These are phyloP conservation scores for Danio albolineatus DNA, from an alignment of 2,797 vertebrate species.

Conservation along the genomic window DNA sequence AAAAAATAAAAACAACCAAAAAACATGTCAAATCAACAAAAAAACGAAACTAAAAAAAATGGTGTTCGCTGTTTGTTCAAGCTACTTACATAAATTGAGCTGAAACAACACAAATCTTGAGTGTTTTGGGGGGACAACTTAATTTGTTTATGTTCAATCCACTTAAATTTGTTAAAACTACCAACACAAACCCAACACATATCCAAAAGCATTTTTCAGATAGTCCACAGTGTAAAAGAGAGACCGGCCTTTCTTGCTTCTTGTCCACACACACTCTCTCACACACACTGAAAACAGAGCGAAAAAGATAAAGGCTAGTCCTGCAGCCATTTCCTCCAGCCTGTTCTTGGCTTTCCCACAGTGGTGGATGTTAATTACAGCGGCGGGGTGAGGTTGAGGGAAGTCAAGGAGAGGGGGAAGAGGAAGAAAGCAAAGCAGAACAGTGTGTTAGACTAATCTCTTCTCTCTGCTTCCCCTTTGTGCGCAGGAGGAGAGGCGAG, in stretches of 20 bases:
- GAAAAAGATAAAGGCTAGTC: slow-evolving; percentile 57
- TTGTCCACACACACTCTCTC: slow-evolving; percentile 62
- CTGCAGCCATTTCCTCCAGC: slow-evolving; percentile 41
- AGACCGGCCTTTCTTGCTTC: slow-evolving; percentile 8
- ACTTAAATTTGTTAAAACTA: too few relatives aligned
- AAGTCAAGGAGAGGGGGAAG: slow-evolving; percentile 57
- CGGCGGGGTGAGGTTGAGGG: slow-evolving; percentile 45
- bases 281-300: slow-evolving; percentile 63
- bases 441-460: slow-evolving; percentile 45
- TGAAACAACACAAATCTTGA: too few relatives aligned
- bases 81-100: too few relatives aligned
- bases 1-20: neutral
- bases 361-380: slow-evolving; percentile 55
- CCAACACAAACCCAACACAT: neutral
- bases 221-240: slow-evolving; percentile 21
- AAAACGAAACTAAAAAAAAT: too few relatives aligned
- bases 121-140: too few relatives aligned
- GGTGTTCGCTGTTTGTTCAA: too few relatives aligned
- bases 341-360: slow-evolving; percentile 54
- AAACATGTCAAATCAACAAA: neutral
- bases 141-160: too few relatives aligned
- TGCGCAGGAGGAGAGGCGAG: slow-evolving; percentile 93
- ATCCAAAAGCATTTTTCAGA: too few relatives aligned
- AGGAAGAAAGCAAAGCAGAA: slow-evolving; percentile 58
- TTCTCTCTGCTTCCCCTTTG: slow-evolving; percentile 64